Evolutionary conservation across 2,888 invertebrate genomes (phyloP).

Genomic region (Trachelus stipa): DNA sequence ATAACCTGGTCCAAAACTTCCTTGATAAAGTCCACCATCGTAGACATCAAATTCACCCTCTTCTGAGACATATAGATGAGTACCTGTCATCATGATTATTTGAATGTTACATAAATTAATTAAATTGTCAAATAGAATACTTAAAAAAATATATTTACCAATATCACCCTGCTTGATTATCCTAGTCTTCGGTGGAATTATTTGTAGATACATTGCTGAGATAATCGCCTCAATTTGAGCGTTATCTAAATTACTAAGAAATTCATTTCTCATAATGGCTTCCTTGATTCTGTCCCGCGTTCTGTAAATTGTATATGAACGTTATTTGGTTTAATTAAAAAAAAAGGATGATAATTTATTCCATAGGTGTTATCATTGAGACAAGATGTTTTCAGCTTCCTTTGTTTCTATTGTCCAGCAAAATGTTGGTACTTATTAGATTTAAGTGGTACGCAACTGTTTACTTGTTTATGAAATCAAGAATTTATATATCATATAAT

Average conservation of each 20-base stretch:
- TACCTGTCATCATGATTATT: conserved; percentile 66
- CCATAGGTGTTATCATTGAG: neutral
- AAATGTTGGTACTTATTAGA: neutral
- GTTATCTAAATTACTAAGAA: conserved; percentile 80
- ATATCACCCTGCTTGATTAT: conserved; percentile 83
- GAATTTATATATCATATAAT: neutral
- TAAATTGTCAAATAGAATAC: neutral
- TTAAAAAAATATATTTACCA: conserved; percentile 56
- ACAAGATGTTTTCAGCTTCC: neutral
- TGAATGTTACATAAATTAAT: neutral
- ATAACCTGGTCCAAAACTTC: conserved; percentile 82
- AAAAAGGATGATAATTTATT: neutral
- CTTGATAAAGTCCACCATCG: conserved; percentile 79
- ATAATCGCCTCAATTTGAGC: conserved; percentile 79
- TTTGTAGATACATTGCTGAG: conserved; percentile 81
- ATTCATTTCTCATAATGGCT: conserved; percentile 83
- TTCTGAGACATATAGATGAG: conserved; percentile 86
- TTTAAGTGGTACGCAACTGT: neutral
- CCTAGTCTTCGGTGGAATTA: conserved; percentile 74
- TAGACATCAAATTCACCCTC: conserved; percentile 87
- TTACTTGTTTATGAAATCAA: neutral
- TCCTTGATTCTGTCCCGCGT: conserved; percentile 73
- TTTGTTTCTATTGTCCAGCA: neutral
- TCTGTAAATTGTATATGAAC: conserved; percentile 54
- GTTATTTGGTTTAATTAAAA: neutral